These are phyloP conservation scores for Hypanus sabinus DNA, from an alignment of 2,113 vertebrate genomes.

Conservation along the genomic window DNA sequence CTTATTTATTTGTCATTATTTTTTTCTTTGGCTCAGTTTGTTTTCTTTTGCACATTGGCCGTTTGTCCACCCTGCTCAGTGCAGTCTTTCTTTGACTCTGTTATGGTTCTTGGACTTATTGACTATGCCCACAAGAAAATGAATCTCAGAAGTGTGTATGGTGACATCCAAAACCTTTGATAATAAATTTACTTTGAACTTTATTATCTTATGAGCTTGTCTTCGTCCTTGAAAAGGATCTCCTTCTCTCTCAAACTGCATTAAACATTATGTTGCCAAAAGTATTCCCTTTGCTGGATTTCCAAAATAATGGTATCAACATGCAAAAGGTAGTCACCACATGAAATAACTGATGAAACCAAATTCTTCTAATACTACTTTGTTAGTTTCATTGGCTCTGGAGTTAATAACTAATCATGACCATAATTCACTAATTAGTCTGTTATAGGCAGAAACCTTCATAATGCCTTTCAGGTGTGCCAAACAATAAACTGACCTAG, in stretches of 20 bases:
- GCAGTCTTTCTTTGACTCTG: too few relatives aligned
- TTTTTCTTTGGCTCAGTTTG: too few relatives aligned
- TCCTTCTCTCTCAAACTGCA: background rate
- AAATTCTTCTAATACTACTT: background rate
- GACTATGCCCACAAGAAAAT: too few relatives aligned
- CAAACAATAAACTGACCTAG: too few relatives aligned
- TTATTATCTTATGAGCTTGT: background rate
- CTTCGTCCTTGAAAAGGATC: background rate
- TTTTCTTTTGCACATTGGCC: too few relatives aligned
- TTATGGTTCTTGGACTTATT: too few relatives aligned
- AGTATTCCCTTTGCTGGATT: background rate
- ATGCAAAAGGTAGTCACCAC: background rate
- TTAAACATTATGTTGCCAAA: background rate
- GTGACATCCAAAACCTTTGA: too few relatives aligned
- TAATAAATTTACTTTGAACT: too few relatives aligned
- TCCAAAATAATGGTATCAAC: background rate
- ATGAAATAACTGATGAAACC: background rate
- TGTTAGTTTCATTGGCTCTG: background rate
- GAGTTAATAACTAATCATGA: background rate
- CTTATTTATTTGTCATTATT: too few relatives aligned
- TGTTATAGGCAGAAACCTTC: background rate
- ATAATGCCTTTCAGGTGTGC: too few relatives aligned
- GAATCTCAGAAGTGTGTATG: too few relatives aligned
- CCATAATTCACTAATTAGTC: background rate
- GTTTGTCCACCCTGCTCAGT: too few relatives aligned